Conservation (phyloP, 1,140 invertebrate genomes). For the Drosophila subpulchrella region DNA sequence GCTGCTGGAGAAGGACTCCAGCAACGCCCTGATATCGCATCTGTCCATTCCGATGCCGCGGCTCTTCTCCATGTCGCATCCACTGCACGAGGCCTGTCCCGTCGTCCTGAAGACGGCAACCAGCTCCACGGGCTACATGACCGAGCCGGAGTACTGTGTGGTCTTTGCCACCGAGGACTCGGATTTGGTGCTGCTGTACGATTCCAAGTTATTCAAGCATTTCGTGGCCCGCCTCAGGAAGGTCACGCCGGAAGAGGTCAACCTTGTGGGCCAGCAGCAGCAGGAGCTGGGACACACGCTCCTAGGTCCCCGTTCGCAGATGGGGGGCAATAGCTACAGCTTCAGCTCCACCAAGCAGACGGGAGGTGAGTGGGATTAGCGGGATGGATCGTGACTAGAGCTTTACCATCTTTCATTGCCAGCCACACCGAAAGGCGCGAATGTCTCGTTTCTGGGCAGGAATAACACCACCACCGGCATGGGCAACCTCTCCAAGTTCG, state of each 20-base stretch:
- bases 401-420: neutral
- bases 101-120: conserved; percentile 89
- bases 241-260: conserved; percentile 90
- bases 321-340: conserved; percentile 39
- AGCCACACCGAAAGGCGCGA: conserved; percentile 37
- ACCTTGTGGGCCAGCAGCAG: conserved; percentile 79
- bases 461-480: conserved; percentile 25
- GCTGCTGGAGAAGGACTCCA: conserved; percentile 89
- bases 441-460: conserved; percentile 46
- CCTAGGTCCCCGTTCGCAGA: conserved; percentile 19
- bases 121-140: conserved; percentile 85
- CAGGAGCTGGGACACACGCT: conserved; percentile 60
- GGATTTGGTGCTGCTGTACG: conserved; percentile 90
- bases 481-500: conserved; percentile 59
- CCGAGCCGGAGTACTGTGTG: conserved; percentile 86
- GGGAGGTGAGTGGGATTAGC: conserved; percentile 34
- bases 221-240: conserved; percentile 93
- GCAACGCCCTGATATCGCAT: conserved; percentile 68
- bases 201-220: conserved; percentile 90
- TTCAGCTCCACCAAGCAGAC: conserved; percentile 49
- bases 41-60: conserved; percentile 86
- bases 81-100: conserved; percentile 94
- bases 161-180: conserved; percentile 88
- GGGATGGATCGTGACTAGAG: neutral
- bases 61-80: conserved; percentile 93